Evolutionary conservation across 2,888 invertebrate species (phyloP).

Genomic region (Amaurobius ferox): DNA sequence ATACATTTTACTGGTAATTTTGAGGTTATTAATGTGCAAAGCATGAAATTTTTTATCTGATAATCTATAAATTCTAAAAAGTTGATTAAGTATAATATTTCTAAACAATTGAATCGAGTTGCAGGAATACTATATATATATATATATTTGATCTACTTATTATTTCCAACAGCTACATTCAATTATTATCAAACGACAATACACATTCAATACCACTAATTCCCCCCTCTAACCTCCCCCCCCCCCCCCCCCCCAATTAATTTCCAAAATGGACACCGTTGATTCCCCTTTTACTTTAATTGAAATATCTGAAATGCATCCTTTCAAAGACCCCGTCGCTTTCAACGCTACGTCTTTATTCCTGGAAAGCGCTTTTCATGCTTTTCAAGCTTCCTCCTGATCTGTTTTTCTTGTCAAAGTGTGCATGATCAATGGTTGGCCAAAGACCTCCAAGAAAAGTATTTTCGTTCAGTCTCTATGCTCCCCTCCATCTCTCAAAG

Average conservation of each 20-base stretch:
- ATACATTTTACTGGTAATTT: too few species aligned
- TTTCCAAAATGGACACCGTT: background rate
- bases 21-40: too few species aligned
- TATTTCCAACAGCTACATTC: too few species aligned
- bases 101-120: too few species aligned
- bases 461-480: background rate
- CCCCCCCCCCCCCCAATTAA: background rate
- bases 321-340: background rate
- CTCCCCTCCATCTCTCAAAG: background rate
- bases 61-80: too few species aligned
- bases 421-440: background rate
- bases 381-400: background rate
- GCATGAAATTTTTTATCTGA: too few species aligned
- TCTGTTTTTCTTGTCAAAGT: slow-evolving; percentile 1
- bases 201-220: too few species aligned
- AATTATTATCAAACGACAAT: too few species aligned
- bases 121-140: too few species aligned
- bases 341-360: background rate
- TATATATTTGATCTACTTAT: too few species aligned
- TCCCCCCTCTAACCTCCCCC: too few species aligned
- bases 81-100: too few species aligned
- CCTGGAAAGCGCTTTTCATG: background rate
- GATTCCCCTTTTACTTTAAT: background rate
- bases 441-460: background rate
- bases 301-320: background rate